phyloP scores from a whole-genome alignment of 1,140 invertebrate species.

The Rhopalosiphum padi region DNA sequence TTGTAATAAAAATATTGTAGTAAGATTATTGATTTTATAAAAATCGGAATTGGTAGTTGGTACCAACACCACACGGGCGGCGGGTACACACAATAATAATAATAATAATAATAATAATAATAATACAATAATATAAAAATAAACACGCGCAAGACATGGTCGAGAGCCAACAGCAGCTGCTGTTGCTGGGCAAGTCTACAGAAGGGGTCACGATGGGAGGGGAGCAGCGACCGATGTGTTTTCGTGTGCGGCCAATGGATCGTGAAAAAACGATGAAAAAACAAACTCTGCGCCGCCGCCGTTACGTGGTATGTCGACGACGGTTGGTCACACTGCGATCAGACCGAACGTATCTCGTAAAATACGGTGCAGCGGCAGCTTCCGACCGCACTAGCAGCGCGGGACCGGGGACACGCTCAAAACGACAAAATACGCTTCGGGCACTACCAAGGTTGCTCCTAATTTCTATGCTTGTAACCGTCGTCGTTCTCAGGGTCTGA shows the following conservation, averaged over 20 bases:
- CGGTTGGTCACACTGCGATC: conserved; percentile 51
- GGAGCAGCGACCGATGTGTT: neutral
- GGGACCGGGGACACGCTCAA: neutral
- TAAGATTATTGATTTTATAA: conserved; percentile 3
- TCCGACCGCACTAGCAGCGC: neutral
- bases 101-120: neutral
- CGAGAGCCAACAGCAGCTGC: neutral
- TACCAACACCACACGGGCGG: neutral
- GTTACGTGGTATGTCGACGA: neutral
- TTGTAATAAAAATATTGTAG: neutral
- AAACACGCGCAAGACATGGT: conserved; percentile 21
- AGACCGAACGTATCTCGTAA: conserved; percentile 37
- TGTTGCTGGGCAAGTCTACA: neutral
- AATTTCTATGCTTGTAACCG: neutral
- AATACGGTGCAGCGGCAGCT: conserved; percentile 29
- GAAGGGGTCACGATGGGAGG: conserved; percentile 41
- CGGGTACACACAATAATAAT: neutral
- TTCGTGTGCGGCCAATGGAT: conserved; percentile 44
- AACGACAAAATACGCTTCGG: conserved; percentile 42
- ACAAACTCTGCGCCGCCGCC: neutral
- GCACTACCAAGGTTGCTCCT: conserved; percentile 46
- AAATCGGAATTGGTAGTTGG: neutral
- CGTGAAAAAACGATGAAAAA: conserved; percentile 25
- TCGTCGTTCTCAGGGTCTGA: conserved; percentile 9
- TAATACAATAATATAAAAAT: conserved; percentile 41